Evolutionary conservation across 2,113 vertebrate species (phyloP), one percentile per base, ranked within the genome.

Genomic region (Symphodus melops): DNA sequence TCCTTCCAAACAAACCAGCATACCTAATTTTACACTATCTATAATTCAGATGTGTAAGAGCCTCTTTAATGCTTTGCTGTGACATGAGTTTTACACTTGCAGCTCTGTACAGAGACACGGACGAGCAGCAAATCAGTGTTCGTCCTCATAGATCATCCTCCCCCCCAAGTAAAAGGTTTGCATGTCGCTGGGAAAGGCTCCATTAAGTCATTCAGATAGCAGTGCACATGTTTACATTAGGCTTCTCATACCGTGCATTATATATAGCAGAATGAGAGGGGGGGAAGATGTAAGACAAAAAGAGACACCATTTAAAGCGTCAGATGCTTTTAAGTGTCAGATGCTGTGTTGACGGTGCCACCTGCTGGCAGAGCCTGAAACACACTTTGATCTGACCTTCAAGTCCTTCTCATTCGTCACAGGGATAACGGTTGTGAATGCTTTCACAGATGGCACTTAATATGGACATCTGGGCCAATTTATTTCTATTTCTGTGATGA

Each of bases 391-490:
- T 13, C 82, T 88, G 91, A 90, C 90, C 90, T 92, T 92, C 89
- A 90, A 82, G 79, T 87, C 83, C 37, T 19, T 72, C 82, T 84
- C 88, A 51, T 91, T 91, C 87, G 84, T 91, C 88, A 89, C 82
- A 81, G 80, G 52, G 81, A 84, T 87, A 89, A 86, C 80, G 80
- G 77, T 88, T 77, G 81, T 81, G 79, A 88, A 81, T 75, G 77
- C 81, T 86, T 81, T 79, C 88, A 76, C 92, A 93, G 92, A 93
- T 93, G 91, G 92, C 82, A 41, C 77, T 84, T 90, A 82, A 88
- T 87, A 63, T 64, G 84, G 88, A 83, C 90, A 91, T 91, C 92
- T 93, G 92, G 85, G 79, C 78, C 83, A 84, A 88, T 91, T 86
- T 75, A 89, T 81, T 90, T 86, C 80, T 70, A 76, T 82, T 78